Percentiles rank a stretch among this genome's conserved stretches.
phyloP scores from a whole-genome alignment of 2,888 invertebrate species.

The Carabus problematicus region DNA sequence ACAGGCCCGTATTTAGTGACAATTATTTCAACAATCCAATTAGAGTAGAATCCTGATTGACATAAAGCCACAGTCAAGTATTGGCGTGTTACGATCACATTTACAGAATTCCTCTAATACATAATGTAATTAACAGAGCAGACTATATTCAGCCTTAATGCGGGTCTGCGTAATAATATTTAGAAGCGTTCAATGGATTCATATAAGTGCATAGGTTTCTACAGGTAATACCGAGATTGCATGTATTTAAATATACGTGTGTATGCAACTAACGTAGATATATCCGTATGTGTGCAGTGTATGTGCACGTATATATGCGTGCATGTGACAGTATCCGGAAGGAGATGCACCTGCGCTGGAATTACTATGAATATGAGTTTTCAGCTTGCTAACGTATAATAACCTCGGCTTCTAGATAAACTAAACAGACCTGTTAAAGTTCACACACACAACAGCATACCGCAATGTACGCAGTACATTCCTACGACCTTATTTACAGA shows the following conservation, averaged over 20 bases:
- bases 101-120: neutral
- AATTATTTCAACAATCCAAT: too few relatives aligned
- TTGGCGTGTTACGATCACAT: too few relatives aligned
- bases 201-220: constrained; percentile 5
- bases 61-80: too few relatives aligned
- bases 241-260: constrained; percentile 33
- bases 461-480: too few relatives aligned
- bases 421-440: too few relatives aligned
- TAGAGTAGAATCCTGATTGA: neutral
- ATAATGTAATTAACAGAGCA: neutral
- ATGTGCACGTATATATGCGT: constrained; percentile 4
- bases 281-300: constrained; percentile 13
- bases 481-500: too few relatives aligned
- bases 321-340: constrained; percentile 14
- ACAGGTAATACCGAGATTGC: constrained; percentile 33
- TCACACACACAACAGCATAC: too few relatives aligned
- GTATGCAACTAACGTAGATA: constrained; percentile 23
- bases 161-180: constrained; percentile 5
- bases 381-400: constrained; percentile 10
- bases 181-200: constrained; percentile 7
- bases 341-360: constrained; percentile 17
- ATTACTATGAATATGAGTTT: constrained; percentile 18
- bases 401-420: constrained; percentile 9
- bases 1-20: neutral
- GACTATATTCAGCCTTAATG: constrained; percentile 4